These are phyloP conservation scores for Acronicta leporina DNA, from an alignment of 2,888 invertebrate genomes.

Conservation along the genomic window DNA sequence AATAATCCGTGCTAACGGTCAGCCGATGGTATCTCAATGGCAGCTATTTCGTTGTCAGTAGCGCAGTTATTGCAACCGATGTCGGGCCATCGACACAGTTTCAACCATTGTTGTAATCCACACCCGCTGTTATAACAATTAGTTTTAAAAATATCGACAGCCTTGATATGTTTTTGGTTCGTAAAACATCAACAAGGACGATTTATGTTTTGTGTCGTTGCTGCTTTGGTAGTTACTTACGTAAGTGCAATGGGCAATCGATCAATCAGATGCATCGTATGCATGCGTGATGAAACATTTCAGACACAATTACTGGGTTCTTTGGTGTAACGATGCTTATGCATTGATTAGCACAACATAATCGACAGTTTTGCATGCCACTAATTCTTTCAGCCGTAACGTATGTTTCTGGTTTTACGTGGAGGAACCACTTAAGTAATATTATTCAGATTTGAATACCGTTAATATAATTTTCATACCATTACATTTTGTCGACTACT, in stretches of 20 bases:
- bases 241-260: constrained; percentile 16
- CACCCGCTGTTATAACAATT: constrained; percentile 5
- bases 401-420: constrained; percentile 18
- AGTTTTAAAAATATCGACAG: constrained; percentile 21
- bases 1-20: background rate
- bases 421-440: background rate
- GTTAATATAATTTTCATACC: too few species aligned
- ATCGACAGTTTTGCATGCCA: constrained; percentile 16
- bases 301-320: constrained; percentile 11
- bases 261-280: constrained; percentile 30
- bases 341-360: constrained; percentile 26
- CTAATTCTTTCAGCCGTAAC: constrained; percentile 17
- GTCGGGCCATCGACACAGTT: constrained; percentile 12
- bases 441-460: too few species aligned
- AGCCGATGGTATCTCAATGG: constrained; percentile 3
- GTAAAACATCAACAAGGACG: constrained; percentile 1
- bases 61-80: constrained; percentile 2
- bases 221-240: constrained; percentile 7
- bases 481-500: too few species aligned
- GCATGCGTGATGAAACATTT: constrained; percentile 28
- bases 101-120: constrained; percentile 9
- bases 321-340: constrained; percentile 24
- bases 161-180: constrained; percentile 17
- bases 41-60: background rate
- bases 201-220: constrained; percentile 11